A percentile compares a stretch with the other conserved stretches of the same genome.
Conservation (phyloP, 1,140 invertebrate species). For the Asobara japonica region DNA sequence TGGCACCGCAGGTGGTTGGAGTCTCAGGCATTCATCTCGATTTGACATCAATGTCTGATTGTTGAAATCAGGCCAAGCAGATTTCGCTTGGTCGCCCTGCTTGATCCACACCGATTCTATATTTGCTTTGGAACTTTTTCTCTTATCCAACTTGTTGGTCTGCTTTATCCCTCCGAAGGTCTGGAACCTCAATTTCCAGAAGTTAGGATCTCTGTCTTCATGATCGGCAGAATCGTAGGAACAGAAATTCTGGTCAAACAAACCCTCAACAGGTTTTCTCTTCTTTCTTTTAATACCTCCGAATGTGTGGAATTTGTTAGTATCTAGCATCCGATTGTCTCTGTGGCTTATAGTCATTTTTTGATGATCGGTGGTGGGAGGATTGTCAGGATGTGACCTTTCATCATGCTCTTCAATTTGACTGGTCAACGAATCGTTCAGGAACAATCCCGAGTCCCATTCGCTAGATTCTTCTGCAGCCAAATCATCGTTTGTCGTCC, state of each 20-base stretch:
- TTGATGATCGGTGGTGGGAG: not conserved
- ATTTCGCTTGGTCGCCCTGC: too few relatives aligned
- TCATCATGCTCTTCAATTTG: not conserved
- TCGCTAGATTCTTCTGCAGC: too few relatives aligned
- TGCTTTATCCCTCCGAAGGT: conserved; percentile 53
- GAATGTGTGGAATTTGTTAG: conserved; percentile 50
- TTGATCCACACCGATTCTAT: too few relatives aligned
- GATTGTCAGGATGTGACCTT: conserved; percentile 1
- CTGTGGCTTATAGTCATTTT: conserved; percentile 33
- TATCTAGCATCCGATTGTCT: conserved; percentile 43
- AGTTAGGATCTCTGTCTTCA: conserved; percentile 12
- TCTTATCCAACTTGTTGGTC: conserved; percentile 29
- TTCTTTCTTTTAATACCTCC: conserved; percentile 47
- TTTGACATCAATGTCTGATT: not conserved
- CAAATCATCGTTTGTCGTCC: too few relatives aligned
- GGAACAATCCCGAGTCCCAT: conserved; percentile 49
- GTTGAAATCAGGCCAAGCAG: not conserved
- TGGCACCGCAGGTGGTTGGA: conserved; percentile 52
- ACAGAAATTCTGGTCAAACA: conserved; percentile 20
- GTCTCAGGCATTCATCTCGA: conserved; percentile 36
- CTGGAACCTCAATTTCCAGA: conserved; percentile 46
- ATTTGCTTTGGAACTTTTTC: too few relatives aligned
- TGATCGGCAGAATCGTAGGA: not conserved
- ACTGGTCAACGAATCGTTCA: conserved; percentile 39
- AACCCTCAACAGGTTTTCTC: conserved; percentile 22